These are phyloP conservation scores for Megatriorchis doriae DNA, from an alignment of 2,113 vertebrate genomes.

Conservation along the genomic window DNA sequence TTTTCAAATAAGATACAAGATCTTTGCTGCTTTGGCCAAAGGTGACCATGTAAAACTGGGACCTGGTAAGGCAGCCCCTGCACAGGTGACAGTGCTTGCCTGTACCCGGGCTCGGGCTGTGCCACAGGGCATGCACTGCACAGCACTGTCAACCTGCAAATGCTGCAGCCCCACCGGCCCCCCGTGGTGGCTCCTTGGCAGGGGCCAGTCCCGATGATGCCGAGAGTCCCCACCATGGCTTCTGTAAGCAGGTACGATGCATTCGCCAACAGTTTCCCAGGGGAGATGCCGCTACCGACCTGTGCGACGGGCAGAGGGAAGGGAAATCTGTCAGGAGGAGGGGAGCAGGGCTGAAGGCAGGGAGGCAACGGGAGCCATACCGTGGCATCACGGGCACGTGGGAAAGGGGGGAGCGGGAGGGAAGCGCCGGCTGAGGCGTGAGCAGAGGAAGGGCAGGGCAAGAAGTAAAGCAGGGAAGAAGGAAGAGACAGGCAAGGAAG, in stretches of 20 bases:
- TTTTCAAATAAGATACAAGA: background rate
- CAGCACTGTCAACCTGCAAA: background rate
- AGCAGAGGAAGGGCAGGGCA: background rate
- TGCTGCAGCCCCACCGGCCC: background rate
- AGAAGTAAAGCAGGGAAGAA: background rate
- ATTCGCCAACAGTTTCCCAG: background rate
- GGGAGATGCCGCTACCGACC: background rate
- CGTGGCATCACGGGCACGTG: fast-evolving
- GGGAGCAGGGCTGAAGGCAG: fast-evolving
- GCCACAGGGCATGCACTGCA: fast-evolving
- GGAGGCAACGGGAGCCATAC: background rate
- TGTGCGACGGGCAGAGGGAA: background rate
- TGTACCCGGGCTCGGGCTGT: background rate
- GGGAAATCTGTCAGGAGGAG: background rate
- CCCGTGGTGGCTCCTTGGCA: background rate
- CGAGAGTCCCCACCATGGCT: fast-evolving
- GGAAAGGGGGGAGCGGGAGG: background rate
- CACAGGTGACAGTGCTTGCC: background rate
- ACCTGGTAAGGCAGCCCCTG: background rate
- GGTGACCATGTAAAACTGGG: background rate
- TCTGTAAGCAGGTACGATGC: background rate
- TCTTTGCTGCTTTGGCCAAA: background rate
- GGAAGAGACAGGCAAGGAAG: background rate
- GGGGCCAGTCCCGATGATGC: fast-evolving
- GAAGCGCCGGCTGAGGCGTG: fast-evolving